A percentile compares a stretch with the other conserved stretches of the same genome.
These are phyloP conservation scores for Trissolcus brochymenae DNA, from an alignment of 2,888 invertebrate species.

Conservation along the genomic window DNA sequence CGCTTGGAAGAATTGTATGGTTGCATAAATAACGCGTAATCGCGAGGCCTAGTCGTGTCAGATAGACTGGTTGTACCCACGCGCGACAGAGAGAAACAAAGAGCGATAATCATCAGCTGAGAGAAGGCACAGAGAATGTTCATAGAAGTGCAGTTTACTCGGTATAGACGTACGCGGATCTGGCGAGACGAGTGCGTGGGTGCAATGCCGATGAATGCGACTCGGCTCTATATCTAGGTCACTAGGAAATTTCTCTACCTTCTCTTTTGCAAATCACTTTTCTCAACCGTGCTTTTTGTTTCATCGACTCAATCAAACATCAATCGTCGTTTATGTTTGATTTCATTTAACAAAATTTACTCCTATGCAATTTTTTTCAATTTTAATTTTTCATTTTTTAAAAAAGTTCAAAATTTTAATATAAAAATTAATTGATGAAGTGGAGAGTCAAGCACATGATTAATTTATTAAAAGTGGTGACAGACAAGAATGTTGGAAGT, in stretches of 20 bases:
- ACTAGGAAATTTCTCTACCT: conserved; percentile 72
- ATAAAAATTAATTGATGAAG: no score
- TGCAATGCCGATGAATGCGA: conserved; percentile 35
- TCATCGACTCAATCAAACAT: no score
- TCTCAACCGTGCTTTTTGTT: no score
- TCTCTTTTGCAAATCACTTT: neutral
- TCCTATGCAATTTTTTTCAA: no score
- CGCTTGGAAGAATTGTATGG: conserved; percentile 38
- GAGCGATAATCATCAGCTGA: conserved; percentile 27
- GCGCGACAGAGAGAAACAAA: conserved; percentile 20
- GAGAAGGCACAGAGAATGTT: conserved; percentile 2
- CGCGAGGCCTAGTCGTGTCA: no score
- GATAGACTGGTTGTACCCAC: neutral
- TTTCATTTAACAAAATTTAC: no score
- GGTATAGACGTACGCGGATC: conserved; percentile 46
- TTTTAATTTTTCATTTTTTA: no score
- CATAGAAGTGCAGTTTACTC: conserved; percentile 19
- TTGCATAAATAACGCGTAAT: conserved; percentile 43
- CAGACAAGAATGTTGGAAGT: no score
- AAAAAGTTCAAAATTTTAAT: no score
- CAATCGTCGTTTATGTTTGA: no score
- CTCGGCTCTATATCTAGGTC: conserved; percentile 66
- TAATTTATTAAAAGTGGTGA: no score
- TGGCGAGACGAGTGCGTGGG: conserved; percentile 57
- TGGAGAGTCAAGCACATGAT: no score